phyloP scores from a whole-genome alignment of 2,113 vertebrate genomes.

The Phaethon lepturus region DNA sequence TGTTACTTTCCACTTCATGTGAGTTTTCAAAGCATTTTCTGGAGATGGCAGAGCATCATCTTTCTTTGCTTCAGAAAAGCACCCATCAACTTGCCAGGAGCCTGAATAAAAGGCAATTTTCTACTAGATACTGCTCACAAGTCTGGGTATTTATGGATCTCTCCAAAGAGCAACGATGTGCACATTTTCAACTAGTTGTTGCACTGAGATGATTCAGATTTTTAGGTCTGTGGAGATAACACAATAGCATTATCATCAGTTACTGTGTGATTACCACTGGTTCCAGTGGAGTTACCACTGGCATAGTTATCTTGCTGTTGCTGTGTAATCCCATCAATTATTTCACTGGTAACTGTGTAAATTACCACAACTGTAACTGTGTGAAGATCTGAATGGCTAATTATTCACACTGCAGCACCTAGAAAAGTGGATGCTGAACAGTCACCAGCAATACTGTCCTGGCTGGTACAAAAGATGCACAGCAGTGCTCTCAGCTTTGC shows the following conservation, averaged over 20 bases:
- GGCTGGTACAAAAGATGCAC: neutral
- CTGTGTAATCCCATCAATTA: neutral
- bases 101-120: neutral
- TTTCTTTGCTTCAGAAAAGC: neutral
- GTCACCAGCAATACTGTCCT: neutral
- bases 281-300: neutral
- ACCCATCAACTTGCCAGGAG: neutral
- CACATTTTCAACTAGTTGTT: neutral
- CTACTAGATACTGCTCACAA: neutral
- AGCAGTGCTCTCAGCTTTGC: neutral
- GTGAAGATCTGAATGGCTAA: neutral
- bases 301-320: neutral
- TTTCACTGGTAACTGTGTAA: neutral
- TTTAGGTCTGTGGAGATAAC: neutral
- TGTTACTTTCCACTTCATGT: neutral
- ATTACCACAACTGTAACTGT: neutral
- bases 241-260: neutral
- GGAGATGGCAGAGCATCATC: neutral
- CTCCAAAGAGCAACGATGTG: neutral
- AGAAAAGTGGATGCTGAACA: neutral
- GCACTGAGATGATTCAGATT: neutral
- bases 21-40: neutral
- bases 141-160: neutral
- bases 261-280: neutral
- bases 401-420: neutral